Percentiles rank a stretch among this genome's conserved stretches.
Conservation (phyloP, 2,113 vertebrate species). For the Felis chaus region DNA sequence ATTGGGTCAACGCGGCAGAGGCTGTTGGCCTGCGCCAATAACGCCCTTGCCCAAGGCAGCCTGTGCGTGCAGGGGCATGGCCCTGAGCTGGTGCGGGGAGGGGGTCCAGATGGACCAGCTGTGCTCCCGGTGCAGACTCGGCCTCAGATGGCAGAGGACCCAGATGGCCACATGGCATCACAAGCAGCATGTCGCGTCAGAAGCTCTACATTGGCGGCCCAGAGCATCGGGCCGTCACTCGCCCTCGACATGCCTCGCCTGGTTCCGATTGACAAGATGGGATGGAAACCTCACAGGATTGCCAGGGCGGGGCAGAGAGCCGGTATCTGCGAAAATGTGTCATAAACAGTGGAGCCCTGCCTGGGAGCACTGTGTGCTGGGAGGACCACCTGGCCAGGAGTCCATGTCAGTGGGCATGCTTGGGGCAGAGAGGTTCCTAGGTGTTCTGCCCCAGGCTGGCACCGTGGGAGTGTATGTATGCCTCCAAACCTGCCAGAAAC, state of each 20-base stretch:
- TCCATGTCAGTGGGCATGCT: neutral
- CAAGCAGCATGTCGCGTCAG: rapidly evolving
- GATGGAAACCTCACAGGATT: neutral
- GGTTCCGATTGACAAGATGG: neutral
- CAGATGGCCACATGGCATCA: neutral
- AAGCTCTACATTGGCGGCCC: neutral
- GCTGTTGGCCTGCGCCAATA: rapidly evolving
- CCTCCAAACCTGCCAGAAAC: neutral
- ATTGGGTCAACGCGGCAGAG: neutral
- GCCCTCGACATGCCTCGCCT: neutral
- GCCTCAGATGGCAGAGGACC: neutral
- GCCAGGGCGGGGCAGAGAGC: neutral
- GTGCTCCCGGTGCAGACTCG: rapidly evolving
- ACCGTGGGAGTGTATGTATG: rapidly evolving
- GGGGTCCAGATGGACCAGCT: neutral
- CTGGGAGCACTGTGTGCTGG: rapidly evolving
- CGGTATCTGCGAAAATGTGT: rapidly evolving
- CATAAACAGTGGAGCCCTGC: neutral
- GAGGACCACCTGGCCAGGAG: rapidly evolving
- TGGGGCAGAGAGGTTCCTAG: too few species aligned
- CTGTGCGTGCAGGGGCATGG: rapidly evolving
- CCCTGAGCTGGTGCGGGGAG: rapidly evolving
- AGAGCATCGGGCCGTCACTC: neutral
- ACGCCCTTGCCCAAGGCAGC: rapidly evolving
- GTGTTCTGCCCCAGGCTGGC: neutral